Percentiles rank a stretch among this genome's conserved stretches.
Conservation (phyloP, 2,797 vertebrate species). For the Takifugu rubripes region DNA sequence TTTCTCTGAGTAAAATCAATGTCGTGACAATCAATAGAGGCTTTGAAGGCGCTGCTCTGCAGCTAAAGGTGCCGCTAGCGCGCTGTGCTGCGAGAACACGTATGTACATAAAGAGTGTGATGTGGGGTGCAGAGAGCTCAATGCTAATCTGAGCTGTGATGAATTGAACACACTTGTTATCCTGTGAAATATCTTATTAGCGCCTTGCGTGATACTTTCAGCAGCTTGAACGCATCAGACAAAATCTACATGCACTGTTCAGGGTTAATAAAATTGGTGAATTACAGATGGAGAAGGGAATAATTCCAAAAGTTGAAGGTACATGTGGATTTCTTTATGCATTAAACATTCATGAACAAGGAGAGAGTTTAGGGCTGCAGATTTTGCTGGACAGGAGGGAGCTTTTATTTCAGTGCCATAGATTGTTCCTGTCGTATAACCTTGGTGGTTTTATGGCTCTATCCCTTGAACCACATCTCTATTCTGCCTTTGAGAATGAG, state of each 20-base stretch:
- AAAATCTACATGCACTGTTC: constrained; percentile 8
- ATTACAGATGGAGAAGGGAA: background rate
- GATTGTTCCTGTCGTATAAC: background rate
- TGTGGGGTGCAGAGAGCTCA: constrained; percentile 4
- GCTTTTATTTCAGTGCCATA: constrained; percentile 9
- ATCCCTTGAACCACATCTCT: background rate
- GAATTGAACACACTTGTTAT: constrained; percentile 21
- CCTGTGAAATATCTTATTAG: constrained; percentile 31
- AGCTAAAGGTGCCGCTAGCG: constrained; percentile 9
- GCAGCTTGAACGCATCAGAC: constrained; percentile 12
- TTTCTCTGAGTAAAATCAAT: constrained; percentile 37
- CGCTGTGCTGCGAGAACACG: constrained; percentile 16
- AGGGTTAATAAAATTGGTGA: constrained; percentile 3
- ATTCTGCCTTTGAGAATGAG: constrained; percentile 8
- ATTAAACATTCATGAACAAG: background rate
- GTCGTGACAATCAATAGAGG: constrained; percentile 33
- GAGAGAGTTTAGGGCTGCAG: background rate
- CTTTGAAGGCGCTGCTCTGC: constrained; percentile 23
- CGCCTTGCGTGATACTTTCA: constrained; percentile 18
- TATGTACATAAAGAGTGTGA: background rate
- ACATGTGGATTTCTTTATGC: background rate
- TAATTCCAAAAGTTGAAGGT: background rate
- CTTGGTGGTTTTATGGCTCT: constrained; percentile 2
- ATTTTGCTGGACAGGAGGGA: constrained; percentile 7
- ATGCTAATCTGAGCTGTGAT: background rate